These are phyloP conservation scores for Argopecten irradians DNA, from an alignment of 1,140 invertebrate genomes.

Conservation along the genomic window DNA sequence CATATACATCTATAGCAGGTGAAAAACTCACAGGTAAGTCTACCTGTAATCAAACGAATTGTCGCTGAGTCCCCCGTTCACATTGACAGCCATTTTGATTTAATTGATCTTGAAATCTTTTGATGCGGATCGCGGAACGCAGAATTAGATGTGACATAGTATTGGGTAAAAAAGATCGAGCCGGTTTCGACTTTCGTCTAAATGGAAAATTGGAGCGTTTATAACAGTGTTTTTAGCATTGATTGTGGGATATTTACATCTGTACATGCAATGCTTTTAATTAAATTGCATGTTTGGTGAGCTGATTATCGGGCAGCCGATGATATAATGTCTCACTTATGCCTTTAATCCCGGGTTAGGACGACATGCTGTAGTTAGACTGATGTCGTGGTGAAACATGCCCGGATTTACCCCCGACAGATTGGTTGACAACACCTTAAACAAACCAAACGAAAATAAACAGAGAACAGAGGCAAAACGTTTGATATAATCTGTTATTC, in stretches of 20 bases:
- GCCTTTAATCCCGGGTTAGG: not conserved
- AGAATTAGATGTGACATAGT: not conserved
- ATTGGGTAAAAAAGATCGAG: not conserved
- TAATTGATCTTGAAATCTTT: conserved; percentile 19
- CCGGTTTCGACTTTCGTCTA: not conserved
- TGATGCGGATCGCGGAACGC: conserved; percentile 12
- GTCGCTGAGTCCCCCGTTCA: not conserved
- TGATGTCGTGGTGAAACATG: not conserved
- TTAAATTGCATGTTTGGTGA: not conserved
- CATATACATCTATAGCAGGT: conserved; percentile 12
- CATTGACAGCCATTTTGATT: not conserved
- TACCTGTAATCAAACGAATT: not conserved
- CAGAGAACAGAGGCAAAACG: too few species aligned
- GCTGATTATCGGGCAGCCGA: not conserved
- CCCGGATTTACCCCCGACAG: not conserved
- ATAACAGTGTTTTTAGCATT: not conserved
- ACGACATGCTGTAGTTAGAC: not conserved
- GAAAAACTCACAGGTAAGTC: conserved; percentile 8
- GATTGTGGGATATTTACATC: conserved; percentile 10
- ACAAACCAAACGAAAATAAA: not conserved
- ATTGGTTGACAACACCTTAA: not conserved
- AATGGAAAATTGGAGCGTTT: conserved; percentile 17
- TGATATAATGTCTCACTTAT: not conserved
- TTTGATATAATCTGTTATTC: too few species aligned
- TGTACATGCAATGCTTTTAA: not conserved